Evolutionary conservation across 2,797 vertebrate genomes (phyloP).

Genomic region (Rhynchonycteris naso): DNA sequence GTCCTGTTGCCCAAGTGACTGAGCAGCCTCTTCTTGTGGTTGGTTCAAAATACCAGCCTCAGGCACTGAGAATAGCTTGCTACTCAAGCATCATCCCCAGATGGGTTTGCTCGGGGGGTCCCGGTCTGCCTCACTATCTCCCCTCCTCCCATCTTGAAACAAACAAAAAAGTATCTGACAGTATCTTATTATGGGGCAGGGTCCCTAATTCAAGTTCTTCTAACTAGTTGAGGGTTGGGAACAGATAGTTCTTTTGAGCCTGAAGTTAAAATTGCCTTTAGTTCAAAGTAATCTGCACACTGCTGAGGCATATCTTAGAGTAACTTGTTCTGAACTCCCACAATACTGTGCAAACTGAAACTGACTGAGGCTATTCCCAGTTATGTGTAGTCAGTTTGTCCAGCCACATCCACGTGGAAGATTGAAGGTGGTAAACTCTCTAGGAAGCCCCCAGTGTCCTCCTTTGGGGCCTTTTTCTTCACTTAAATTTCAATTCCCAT

Average conservation of each 20-base stretch:
- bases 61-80: not conserved
- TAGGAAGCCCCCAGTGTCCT: not conserved
- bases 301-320: not conserved
- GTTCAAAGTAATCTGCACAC: not conserved
- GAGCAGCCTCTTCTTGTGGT: not conserved
- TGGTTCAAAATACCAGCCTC: not conserved
- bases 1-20: not conserved
- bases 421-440: not conserved
- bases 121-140: no score
- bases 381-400: not conserved
- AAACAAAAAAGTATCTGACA: not conserved
- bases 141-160: no score
- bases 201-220: not conserved
- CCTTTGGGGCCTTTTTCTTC: not conserved
- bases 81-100: not conserved
- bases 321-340: not conserved
- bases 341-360: not conserved
- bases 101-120: no score
- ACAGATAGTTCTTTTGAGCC: not conserved
- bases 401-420: not conserved
- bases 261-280: not conserved
- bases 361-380: not conserved
- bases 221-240: not conserved
- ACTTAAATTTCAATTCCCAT: not conserved
- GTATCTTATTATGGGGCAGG: not conserved